Evolutionary conservation across 1,140 invertebrate species (phyloP), one percentile per base, ranked within the genome.

Genomic region (Drosophila ercepeae): DNA sequence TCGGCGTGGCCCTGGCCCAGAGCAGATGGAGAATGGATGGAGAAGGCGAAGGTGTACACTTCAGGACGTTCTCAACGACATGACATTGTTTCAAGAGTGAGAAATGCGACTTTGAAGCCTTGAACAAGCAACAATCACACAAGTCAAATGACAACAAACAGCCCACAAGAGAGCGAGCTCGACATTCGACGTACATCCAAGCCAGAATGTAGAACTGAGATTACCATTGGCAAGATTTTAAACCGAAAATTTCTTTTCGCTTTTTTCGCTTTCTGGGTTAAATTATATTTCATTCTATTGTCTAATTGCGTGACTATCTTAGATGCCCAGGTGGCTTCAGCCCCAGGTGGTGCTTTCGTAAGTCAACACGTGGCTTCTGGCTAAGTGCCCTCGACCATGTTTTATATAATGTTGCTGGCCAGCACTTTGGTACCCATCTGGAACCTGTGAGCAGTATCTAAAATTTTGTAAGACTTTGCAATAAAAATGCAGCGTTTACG

Each of bases 41-140:
- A 14, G 19, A 44, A n/a, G 60, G 75, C 55, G 54, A 44, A 23
- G 61, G 72, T 55, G 69, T 61, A 57, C 71, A 79, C 78, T 82
- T 72, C 54, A 84, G 69, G 58, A 70, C 64, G 60, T 67, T 69
- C 75, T 84, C 79, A 83, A 78, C 79, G 64, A 83, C 75, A 79
- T 84, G 78, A 83, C 78, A 83, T 83, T 83, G 78, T 83, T 84
- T 84, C 71, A 83, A 83, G 81, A 84, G 78, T 70, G 49, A 51
- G 36, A 52, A 78, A 59, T 67, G 82, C 81, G 79, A 74, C 77
- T 79, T 75, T 75, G 82, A 61, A 75, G 69, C 78, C 58, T 42
- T 72, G 52, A 67, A 61, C 50, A 75, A 59, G 39, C 59, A 57
- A n/a, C 16, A 75, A 49, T 59, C 25, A 25, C 32, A 25, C 27